Evolutionary conservation across 2,888 invertebrate genomes (phyloP).

Genomic region (Rhagium mordax): DNA sequence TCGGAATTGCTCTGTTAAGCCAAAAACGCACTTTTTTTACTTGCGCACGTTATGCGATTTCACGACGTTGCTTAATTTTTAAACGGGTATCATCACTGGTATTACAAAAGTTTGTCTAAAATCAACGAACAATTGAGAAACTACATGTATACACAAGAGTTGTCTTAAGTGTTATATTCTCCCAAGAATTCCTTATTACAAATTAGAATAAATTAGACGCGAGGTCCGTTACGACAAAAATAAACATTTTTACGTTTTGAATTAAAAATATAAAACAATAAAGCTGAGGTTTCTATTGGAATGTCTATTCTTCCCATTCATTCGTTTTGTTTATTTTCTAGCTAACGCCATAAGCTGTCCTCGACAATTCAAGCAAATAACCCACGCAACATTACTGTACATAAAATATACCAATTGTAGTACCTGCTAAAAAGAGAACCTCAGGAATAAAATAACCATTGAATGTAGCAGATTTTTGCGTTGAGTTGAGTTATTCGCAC

Average conservation of each 20-base stretch:
- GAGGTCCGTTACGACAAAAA: neutral
- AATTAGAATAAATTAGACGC: neutral
- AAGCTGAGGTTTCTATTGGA: constrained; percentile 5
- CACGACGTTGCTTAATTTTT: neutral
- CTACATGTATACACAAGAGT: neutral
- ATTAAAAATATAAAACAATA: constrained; percentile 22
- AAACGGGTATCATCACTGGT: neutral
- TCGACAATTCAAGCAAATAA: constrained; percentile 27
- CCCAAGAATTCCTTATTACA: neutral
- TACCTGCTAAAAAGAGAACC: constrained; percentile 17
- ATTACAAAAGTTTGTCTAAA: neutral
- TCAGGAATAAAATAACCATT: constrained; percentile 19
- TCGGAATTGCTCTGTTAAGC: constrained; percentile 24
- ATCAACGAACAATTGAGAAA: neutral
- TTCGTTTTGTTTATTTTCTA: constrained; percentile 13
- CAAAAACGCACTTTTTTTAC: neutral
- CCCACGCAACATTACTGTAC: constrained; percentile 19
- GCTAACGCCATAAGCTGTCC: constrained; percentile 22
- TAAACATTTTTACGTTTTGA: neutral
- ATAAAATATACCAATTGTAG: constrained; percentile 13
- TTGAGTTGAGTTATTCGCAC: constrained; percentile 14
- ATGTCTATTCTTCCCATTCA: constrained; percentile 5
- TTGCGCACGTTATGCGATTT: neutral
- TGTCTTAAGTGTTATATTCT: neutral
- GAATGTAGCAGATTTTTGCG: constrained; percentile 4